These are phyloP conservation scores for Rallus limicola DNA, from an alignment of 2,113 vertebrate genomes.

Conservation along the genomic window DNA sequence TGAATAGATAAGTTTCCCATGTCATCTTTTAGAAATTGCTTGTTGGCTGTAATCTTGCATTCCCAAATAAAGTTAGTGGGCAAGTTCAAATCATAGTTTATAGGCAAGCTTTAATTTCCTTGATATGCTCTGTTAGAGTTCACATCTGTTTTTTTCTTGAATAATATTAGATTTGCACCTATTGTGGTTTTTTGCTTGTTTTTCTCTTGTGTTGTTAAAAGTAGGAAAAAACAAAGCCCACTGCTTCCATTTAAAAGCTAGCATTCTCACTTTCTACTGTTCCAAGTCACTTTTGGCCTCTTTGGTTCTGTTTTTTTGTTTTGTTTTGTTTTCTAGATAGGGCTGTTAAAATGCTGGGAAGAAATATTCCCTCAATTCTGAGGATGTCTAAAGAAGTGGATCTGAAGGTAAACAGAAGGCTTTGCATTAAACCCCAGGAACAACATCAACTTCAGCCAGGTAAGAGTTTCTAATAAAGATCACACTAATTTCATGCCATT, in stretches of 20 bases:
- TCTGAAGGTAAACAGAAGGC: conserved; percentile 13
- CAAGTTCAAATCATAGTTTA: background rate
- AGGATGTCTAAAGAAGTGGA: conserved; percentile 7
- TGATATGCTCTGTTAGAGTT: background rate
- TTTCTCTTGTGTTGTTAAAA: background rate
- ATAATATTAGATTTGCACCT: background rate
- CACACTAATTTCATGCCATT: fast-evolving
- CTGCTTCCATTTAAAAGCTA: background rate
- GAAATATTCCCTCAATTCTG: conserved; percentile 9
- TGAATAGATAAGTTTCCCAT: background rate
- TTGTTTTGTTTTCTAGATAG: conserved; percentile 41
- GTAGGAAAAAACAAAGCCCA: background rate
- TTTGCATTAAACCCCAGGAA: conserved; percentile 69
- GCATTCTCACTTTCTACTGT: background rate
- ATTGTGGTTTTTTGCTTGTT: background rate
- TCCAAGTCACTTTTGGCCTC: background rate
- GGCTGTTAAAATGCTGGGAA: conserved; percentile 51
- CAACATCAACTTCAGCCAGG: background rate
- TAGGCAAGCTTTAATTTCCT: background rate
- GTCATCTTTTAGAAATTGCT: background rate
- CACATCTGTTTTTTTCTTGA: background rate
- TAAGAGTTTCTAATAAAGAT: background rate
- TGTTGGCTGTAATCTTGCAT: background rate
- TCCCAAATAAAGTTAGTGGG: background rate
- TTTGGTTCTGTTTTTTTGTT: background rate